phyloP scores from a whole-genome alignment of 35 echinoderm and acorn worm species.

The Amphiura filiformis region DNA sequence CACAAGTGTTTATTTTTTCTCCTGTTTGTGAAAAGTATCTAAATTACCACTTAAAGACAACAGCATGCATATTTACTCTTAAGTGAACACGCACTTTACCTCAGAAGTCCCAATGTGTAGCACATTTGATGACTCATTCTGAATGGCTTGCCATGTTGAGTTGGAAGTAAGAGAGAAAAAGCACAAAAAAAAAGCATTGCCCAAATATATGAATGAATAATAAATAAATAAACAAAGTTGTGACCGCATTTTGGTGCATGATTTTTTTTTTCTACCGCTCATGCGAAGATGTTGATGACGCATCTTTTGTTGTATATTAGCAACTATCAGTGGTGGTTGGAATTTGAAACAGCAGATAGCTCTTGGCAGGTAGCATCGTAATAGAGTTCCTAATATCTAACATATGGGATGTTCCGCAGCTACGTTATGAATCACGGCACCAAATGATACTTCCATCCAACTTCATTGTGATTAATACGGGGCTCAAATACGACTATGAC shows the following conservation, averaged over 20 bases:
- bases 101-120: not conserved
- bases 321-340: not conserved
- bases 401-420: not conserved
- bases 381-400: not conserved
- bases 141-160: not conserved
- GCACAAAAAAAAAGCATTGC: not conserved
- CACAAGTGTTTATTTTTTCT: not conserved
- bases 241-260: not conserved
- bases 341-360: not conserved
- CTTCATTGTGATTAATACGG: not conserved
- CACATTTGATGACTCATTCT: not conserved
- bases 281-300: not conserved
- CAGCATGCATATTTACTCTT: not conserved
- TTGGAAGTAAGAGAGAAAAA: no score
- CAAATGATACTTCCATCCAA: not conserved
- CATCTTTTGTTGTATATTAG: conserved; percentile 15
- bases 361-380: not conserved
- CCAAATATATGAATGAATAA: not conserved
- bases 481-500: not conserved
- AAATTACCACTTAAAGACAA: not conserved
- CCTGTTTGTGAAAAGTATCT: not conserved
- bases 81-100: not conserved
- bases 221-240: conserved; percentile 9
- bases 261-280: no score
- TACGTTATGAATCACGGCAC: not conserved